Percentiles rank a stretch among this genome's conserved stretches.
These are phyloP conservation scores for fruit fly (Drosophila melanogaster) DNA, from an alignment of 1,140 invertebrate species.

Conservation along the genomic window DNA sequence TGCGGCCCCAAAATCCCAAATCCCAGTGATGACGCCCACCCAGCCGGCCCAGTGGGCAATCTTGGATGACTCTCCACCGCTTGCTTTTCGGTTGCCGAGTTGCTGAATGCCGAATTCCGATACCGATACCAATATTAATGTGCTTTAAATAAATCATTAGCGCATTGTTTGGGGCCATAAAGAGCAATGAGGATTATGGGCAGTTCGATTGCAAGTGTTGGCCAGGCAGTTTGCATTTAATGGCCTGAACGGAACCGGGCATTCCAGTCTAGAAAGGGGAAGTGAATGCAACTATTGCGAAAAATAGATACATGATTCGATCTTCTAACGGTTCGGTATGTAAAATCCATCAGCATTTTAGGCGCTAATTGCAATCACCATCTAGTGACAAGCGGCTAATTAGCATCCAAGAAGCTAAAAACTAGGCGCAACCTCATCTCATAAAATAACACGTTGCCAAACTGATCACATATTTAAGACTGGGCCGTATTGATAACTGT, in stretches of 20 bases:
- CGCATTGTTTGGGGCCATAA: conserved; percentile 45
- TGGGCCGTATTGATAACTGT: conserved; percentile 48
- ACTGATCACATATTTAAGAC: conserved; percentile 23
- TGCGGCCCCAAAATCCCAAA: conserved; percentile 6
- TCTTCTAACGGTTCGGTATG: not conserved
- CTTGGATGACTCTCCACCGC: conserved; percentile 31
- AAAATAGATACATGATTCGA: not conserved
- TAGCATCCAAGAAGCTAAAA: conserved; percentile 52
- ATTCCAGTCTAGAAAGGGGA: not conserved
- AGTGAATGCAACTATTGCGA: not conserved
- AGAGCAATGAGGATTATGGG: conserved; percentile 21
- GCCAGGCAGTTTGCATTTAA: not conserved
- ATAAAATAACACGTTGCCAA: conserved; percentile 63
- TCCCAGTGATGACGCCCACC: conserved; percentile 64
- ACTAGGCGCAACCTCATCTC: conserved; percentile 53
- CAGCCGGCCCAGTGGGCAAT: conserved; percentile 71
- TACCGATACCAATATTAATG: conserved; percentile 37
- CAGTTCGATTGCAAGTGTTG: conserved; percentile 9
- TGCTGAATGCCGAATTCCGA: conserved; percentile 41
- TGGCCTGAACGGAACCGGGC: not conserved
- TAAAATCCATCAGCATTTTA: conserved; percentile 3
- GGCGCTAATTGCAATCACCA: conserved; percentile 29
- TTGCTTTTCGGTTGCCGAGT: conserved; percentile 27
- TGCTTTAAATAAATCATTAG: conserved; percentile 81
- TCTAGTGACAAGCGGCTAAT: conserved; percentile 69